A percentile compares a stretch with the other conserved stretches of the same genome.
Evolutionary conservation across 2,888 invertebrate genomes (phyloP).

Genomic region (Zelleria hepariella): DNA sequence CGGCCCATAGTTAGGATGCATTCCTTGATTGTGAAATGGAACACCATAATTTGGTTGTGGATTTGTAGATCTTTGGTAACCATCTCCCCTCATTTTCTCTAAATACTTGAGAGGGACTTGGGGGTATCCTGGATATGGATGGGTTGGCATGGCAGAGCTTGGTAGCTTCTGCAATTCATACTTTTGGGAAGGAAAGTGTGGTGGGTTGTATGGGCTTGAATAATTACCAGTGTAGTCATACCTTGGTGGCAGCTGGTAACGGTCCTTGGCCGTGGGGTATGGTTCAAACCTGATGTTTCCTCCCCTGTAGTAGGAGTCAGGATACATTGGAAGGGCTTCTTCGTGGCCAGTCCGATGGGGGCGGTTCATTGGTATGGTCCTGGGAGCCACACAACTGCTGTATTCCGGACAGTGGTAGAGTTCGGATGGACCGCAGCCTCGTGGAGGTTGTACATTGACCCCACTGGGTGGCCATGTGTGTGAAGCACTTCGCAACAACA

Average conservation of each 20-base stretch:
- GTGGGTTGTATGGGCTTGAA: constrained; percentile 43
- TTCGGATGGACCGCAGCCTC: constrained; percentile 47
- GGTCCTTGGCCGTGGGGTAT: constrained; percentile 53
- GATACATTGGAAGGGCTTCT: constrained; percentile 41
- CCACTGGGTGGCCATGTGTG: constrained; percentile 41
- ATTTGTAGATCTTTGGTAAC: constrained; percentile 44
- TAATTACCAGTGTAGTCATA: constrained; percentile 62
- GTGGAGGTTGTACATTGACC: constrained; percentile 38
- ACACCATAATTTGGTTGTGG: constrained; percentile 41
- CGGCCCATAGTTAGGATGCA: constrained; percentile 47
- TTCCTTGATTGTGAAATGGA: constrained; percentile 44
- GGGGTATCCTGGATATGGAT: constrained; percentile 45
- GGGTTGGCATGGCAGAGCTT: constrained; percentile 25
- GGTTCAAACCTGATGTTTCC: constrained; percentile 55
- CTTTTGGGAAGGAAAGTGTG: constrained; percentile 39
- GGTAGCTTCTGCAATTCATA: constrained; percentile 49
- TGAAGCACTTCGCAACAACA: constrained; percentile 31
- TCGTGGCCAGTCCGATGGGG: constrained; percentile 42
- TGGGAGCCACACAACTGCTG: constrained; percentile 43
- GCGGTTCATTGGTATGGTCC: constrained; percentile 37
- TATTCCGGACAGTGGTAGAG: constrained; percentile 54
- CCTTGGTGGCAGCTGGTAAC: constrained; percentile 52
- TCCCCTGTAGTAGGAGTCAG: constrained; percentile 49
- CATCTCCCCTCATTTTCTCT: constrained; percentile 49
- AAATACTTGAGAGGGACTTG: constrained; percentile 48